Evolutionary conservation across 2,888 invertebrate genomes (phyloP).

Genomic region (Sericinus montela): DNA sequence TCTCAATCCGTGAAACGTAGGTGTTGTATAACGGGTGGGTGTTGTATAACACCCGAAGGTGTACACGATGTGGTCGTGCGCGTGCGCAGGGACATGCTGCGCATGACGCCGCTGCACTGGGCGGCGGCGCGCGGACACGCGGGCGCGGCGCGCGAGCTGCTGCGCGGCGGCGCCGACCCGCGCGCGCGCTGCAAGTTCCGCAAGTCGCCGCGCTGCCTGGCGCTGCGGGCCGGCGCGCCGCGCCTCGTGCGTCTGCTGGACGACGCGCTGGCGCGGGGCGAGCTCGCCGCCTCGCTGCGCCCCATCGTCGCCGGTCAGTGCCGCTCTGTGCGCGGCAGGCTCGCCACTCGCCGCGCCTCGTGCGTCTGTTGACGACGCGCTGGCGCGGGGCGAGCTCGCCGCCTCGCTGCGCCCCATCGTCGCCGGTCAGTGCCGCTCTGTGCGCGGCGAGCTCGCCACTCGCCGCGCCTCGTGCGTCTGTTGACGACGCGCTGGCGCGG

Average conservation of each 20-base stretch:
- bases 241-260: slow-evolving; percentile 33
- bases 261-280: slow-evolving; percentile 32
- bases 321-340: background rate
- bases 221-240: slow-evolving; percentile 25
- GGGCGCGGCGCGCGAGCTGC: slow-evolving; percentile 79
- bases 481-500: too few relatives aligned
- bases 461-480: too few relatives aligned
- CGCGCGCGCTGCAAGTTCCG: slow-evolving; percentile 61
- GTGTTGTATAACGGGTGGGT: too few relatives aligned
- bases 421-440: too few relatives aligned
- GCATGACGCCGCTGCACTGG: slow-evolving; percentile 95
- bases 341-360: background rate
- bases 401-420: background rate
- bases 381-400: background rate
- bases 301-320: slow-evolving; percentile 26
- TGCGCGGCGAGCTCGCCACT: too few relatives aligned
- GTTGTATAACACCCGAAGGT: too few relatives aligned
- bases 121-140: slow-evolving; percentile 90
- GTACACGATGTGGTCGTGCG: background rate
- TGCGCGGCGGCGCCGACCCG: slow-evolving; percentile 87
- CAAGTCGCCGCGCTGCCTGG: slow-evolving; percentile 47
- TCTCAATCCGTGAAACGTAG: too few relatives aligned
- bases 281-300: slow-evolving; percentile 32
- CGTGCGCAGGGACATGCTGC: slow-evolving; percentile 54
- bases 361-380: too few relatives aligned